Percentiles rank a stretch among this genome's conserved stretches.
These are phyloP conservation scores for Panagrolaimus sp. DNA, from an alignment of 1,140 invertebrate species.

Conservation along the genomic window DNA sequence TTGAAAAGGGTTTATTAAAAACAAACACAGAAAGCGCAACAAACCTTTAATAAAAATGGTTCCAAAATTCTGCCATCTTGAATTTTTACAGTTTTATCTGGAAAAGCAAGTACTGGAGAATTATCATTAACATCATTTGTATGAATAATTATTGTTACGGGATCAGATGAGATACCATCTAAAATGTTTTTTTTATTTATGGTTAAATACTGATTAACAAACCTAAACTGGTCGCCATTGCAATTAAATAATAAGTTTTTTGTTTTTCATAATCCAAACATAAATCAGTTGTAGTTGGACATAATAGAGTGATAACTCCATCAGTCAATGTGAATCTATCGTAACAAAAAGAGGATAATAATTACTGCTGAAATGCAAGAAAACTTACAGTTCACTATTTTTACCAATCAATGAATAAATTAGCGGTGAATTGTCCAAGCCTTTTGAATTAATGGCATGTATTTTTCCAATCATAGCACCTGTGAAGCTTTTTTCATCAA, in stretches of 20 bases:
- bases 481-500: not conserved
- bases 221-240: slow-evolving; percentile 14
- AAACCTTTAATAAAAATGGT: slow-evolving; percentile 21
- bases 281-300: not conserved
- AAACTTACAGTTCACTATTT: slow-evolving; percentile 11
- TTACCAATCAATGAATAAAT: slow-evolving; percentile 9
- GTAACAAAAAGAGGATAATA: not conserved
- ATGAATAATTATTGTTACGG: slow-evolving; percentile 16
- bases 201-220: slow-evolving; percentile 1
- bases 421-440: not conserved
- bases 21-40: no score
- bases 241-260: slow-evolving; percentile 17
- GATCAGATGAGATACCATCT: slow-evolving; percentile 22
- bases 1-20: not conserved
- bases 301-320: not conserved
- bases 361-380: not conserved
- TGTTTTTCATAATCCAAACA: slow-evolving; percentile 16
- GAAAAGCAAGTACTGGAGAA: slow-evolving; percentile 13
- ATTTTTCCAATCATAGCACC: not conserved
- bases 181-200: not conserved
- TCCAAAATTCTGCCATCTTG: slow-evolving; percentile 14
- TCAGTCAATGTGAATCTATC: not conserved
- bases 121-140: slow-evolving; percentile 28
- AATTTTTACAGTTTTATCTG: slow-evolving; percentile 21
- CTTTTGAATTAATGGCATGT: not conserved